Evolutionary conservation across 2,113 vertebrate genomes (phyloP).

Genomic region (Progne subis): DNA sequence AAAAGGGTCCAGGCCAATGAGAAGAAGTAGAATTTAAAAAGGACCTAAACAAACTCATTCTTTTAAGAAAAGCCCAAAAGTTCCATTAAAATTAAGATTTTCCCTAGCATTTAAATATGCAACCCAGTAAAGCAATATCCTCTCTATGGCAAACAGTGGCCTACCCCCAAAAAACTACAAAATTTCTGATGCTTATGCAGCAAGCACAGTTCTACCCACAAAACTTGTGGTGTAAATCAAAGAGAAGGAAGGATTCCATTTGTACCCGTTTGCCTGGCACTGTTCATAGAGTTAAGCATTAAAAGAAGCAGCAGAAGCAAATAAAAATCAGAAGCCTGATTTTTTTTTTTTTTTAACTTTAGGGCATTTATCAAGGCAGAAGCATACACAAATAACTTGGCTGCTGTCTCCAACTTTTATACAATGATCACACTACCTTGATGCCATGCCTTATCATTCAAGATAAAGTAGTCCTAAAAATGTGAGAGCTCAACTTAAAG

Average conservation of each 20-base stretch:
- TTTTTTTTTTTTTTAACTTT: background rate
- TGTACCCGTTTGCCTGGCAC: background rate
- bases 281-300: background rate
- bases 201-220: background rate
- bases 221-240: background rate
- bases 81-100: background rate
- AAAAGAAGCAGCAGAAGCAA: background rate
- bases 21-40: background rate
- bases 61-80: background rate
- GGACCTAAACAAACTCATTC: background rate
- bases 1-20: background rate
- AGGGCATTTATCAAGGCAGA: background rate
- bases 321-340: background rate
- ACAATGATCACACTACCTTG: background rate
- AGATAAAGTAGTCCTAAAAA: background rate
- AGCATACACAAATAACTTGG: background rate
- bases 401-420: background rate
- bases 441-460: background rate
- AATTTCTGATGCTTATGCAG: background rate
- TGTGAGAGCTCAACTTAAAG: background rate
- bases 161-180: background rate
- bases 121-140: background rate
- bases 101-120: background rate
- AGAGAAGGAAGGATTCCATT: background rate
- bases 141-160: background rate